A percentile compares a stretch with the other conserved stretches of the same genome.
Evolutionary conservation across 2,888 invertebrate species (phyloP).

Genomic region (Scaptomyza parva): DNA sequence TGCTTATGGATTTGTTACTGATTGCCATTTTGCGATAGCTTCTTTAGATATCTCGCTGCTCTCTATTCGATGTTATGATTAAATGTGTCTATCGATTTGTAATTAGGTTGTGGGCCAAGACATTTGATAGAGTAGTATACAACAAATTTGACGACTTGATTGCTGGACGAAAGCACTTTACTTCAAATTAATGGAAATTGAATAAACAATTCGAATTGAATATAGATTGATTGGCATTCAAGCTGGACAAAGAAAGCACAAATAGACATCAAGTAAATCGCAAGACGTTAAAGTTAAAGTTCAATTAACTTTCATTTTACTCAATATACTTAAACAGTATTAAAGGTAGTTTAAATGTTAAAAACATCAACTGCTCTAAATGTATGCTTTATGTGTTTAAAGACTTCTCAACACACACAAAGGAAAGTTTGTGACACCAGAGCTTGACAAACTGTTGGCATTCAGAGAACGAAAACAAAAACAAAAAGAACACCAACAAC

Average conservation of each 20-base stretch:
- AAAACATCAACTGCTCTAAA: not conserved
- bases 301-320: not conserved
- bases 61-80: constrained; percentile 46
- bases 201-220: constrained; percentile 26
- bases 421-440: not conserved
- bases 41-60: constrained; percentile 27
- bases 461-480: constrained; percentile 4
- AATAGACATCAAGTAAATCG: not conserved
- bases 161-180: constrained; percentile 37
- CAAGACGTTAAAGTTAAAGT: not conserved
- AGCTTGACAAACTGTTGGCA: constrained; percentile 20
- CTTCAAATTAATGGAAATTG: constrained; percentile 41
- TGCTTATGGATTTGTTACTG: constrained; percentile 76
- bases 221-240: constrained; percentile 13
- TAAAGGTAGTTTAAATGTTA: not conserved
- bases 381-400: not conserved
- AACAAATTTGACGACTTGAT: constrained; percentile 45
- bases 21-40: constrained; percentile 68
- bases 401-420: not conserved
- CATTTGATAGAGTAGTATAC: constrained; percentile 27
- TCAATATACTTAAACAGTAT: not conserved
- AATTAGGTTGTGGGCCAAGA: constrained; percentile 41
- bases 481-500: constrained; percentile 9
- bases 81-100: constrained; percentile 73
- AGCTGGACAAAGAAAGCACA: not conserved